phyloP scores from a whole-genome alignment of 2,113 vertebrate genomes.

The Platysternon megacephalum region DNA sequence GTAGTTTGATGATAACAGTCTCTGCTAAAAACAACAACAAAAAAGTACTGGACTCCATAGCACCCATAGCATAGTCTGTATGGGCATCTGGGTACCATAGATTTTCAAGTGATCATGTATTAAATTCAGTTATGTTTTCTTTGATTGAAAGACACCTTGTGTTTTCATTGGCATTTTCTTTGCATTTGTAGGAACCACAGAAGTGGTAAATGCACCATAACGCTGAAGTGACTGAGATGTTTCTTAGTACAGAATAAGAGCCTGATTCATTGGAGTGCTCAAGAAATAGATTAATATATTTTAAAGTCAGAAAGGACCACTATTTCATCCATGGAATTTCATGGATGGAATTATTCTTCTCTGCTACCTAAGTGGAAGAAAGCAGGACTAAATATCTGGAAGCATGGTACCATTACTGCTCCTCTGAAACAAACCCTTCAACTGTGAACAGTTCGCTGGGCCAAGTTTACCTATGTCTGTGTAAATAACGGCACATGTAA shows the following conservation, averaged over 20 bases:
- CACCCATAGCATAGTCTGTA: not conserved
- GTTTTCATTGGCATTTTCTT: conserved; percentile 56
- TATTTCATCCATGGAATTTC: conserved; percentile 12
- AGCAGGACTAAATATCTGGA: not conserved
- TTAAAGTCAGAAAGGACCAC: not conserved
- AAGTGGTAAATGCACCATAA: conserved; percentile 1
- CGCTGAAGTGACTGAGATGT: not conserved
- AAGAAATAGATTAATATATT: conserved; percentile 15
- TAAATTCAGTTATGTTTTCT: conserved; percentile 52
- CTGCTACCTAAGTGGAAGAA: not conserved
- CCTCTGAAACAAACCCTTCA: not conserved
- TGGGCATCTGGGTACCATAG: conserved; percentile 28
- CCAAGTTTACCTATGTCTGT: not conserved
- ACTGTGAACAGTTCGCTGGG: accelerated
- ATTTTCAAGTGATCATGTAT: conserved; percentile 33
- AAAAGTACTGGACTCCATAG: not conserved
- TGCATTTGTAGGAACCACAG: not conserved
- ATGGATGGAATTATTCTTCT: not conserved
- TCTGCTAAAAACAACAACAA: conserved; percentile 34
- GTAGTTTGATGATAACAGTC: conserved; percentile 57
- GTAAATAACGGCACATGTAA: accelerated
- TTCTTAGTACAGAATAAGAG: conserved; percentile 20
- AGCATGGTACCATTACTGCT: accelerated
- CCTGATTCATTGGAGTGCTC: not conserved
- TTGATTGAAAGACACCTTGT: conserved; percentile 16